Evolutionary conservation across 1,140 invertebrate genomes (phyloP).

Genomic region (Apis dorsata): DNA sequence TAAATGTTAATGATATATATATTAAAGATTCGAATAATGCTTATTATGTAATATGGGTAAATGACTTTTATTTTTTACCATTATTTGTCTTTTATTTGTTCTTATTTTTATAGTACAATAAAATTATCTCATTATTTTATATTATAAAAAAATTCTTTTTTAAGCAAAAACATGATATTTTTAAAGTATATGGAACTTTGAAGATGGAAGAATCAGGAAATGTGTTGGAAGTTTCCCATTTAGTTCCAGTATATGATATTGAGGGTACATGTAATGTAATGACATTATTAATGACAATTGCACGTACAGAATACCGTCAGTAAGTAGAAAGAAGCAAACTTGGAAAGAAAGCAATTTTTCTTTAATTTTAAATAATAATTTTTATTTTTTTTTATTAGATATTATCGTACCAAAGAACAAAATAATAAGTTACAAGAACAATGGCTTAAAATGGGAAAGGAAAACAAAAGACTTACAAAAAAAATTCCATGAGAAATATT

Average conservation of each 20-base stretch:
- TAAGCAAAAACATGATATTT: slow-evolving; percentile 7
- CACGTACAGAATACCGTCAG: slow-evolving; percentile 33
- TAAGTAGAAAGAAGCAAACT: slow-evolving; percentile 12
- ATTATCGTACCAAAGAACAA: slow-evolving; percentile 25
- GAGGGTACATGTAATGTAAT: slow-evolving; percentile 19
- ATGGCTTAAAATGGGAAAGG: slow-evolving; percentile 21
- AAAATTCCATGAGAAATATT: not conserved
- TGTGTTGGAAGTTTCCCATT: slow-evolving; percentile 18
- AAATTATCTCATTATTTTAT: not conserved
- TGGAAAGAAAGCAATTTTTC: no score
- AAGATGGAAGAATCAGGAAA: not conserved
- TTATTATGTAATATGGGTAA: slow-evolving; percentile 36
- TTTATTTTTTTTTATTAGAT: slow-evolving; percentile 4
- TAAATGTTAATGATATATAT: slow-evolving; percentile 22
- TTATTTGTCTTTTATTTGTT: not conserved
- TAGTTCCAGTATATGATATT: slow-evolving; percentile 37
- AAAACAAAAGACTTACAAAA: not conserved
- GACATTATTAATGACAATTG: slow-evolving; percentile 8
- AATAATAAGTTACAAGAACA: not conserved
- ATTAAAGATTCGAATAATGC: slow-evolving; percentile 4
- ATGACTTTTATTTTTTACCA: not conserved
- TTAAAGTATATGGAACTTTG: slow-evolving; percentile 53
- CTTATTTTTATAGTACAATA: not conserved
- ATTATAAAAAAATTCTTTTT: not conserved
- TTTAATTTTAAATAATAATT: not conserved